These are phyloP conservation scores for Stichopus chloronotus DNA, from an alignment of 35 echinoderm and acorn worm species.

Conservation along the genomic window DNA sequence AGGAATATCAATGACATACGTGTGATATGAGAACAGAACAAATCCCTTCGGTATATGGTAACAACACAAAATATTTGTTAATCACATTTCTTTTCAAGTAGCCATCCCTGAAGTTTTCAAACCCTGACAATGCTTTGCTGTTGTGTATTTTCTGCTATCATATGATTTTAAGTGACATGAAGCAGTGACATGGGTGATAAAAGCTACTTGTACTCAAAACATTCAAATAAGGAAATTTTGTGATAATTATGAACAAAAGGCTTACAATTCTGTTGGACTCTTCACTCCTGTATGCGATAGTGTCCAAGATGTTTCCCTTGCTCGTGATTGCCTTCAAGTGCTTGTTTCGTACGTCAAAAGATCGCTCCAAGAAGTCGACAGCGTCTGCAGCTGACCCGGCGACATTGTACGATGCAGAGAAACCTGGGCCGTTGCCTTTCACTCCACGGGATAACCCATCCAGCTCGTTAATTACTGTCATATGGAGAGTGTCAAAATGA, in stretches of 20 bases:
- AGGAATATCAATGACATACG: neutral
- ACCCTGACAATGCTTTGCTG: too few species aligned
- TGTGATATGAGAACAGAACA: neutral
- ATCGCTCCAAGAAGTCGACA: conserved; percentile 79
- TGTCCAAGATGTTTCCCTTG: conserved; percentile 80
- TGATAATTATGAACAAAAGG: neutral
- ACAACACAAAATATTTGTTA: neutral
- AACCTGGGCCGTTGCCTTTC: conserved; percentile 51
- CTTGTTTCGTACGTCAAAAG: conserved; percentile 87
- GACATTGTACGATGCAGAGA: conserved; percentile 48
- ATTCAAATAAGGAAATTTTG: too few species aligned
- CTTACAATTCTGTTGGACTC: conserved; percentile 77
- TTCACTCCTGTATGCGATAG: conserved; percentile 87
- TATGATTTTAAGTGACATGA: too few species aligned
- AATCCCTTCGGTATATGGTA: neutral
- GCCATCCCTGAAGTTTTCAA: too few species aligned
- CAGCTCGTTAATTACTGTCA: conserved; percentile 91
- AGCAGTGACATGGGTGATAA: too few species aligned
- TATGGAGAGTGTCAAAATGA: neutral
- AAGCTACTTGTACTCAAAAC: too few species aligned
- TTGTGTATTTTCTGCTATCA: too few species aligned
- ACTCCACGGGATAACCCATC: conserved; percentile 83
- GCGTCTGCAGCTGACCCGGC: conserved; percentile 69
- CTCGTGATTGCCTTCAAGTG: conserved; percentile 81
- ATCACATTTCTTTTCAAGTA: too few species aligned